These are phyloP conservation scores for Hirtodrosophila confusa DNA, from an alignment of 2,888 invertebrate genomes.

Conservation along the genomic window DNA sequence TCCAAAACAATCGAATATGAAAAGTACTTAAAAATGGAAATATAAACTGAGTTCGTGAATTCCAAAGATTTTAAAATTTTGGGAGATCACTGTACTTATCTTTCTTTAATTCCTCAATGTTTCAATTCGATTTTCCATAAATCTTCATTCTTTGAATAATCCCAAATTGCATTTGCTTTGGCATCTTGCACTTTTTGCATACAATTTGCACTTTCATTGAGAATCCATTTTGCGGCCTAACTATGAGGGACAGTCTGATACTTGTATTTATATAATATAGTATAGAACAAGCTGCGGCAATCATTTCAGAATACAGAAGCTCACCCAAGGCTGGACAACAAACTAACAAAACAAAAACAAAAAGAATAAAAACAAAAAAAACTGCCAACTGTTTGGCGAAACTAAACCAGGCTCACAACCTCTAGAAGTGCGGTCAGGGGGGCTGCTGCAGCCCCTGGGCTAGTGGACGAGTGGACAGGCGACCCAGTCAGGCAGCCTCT, in stretches of 20 bases:
- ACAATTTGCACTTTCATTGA: constrained; percentile 54
- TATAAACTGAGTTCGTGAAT: too few species aligned
- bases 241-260: constrained; percentile 28
- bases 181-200: background rate
- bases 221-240: constrained; percentile 28
- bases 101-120: too few species aligned
- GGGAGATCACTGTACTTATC: too few species aligned
- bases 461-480: constrained; percentile 51
- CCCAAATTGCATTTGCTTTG: too few species aligned
- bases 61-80: too few species aligned
- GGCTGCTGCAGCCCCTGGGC: constrained; percentile 41
- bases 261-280: constrained; percentile 47
- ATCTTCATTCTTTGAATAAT: too few species aligned
- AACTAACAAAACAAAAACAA: constrained; percentile 11
- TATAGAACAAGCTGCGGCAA: constrained; percentile 48
- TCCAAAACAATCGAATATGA: too few species aligned
- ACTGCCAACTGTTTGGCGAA: constrained; percentile 69
- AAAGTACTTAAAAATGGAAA: too few species aligned
- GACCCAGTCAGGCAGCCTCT: constrained; percentile 77
- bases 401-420: constrained; percentile 78
- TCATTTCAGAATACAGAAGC: constrained; percentile 50
- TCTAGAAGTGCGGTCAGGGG: constrained; percentile 52
- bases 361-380: constrained; percentile 28
- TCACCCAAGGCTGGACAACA: constrained; percentile 43
- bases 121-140: too few species aligned